Conservation (phyloP, 2,797 vertebrate species). For the Melanotaenia pygmaea region DNA sequence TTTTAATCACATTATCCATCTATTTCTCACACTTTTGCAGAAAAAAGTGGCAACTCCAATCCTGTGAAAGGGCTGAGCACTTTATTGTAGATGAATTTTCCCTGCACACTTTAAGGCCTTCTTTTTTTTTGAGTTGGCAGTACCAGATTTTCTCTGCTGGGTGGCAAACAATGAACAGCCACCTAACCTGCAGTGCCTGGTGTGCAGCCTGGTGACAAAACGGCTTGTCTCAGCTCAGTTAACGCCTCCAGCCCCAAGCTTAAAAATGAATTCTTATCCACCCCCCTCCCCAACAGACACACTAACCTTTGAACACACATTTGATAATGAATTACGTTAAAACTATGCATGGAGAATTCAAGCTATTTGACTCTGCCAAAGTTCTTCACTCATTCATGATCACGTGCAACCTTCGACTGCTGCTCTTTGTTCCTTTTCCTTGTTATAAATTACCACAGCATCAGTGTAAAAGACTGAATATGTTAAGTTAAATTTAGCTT, state of each 20-base stretch:
- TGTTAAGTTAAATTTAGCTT: conserved; percentile 54
- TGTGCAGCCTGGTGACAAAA: conserved; percentile 81
- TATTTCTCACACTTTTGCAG: conserved; percentile 3
- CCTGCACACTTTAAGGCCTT: conserved; percentile 56
- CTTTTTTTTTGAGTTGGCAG: conserved; percentile 67
- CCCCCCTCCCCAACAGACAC: conserved; percentile 59
- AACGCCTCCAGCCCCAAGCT: conserved; percentile 66
- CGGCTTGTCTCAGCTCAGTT: conserved; percentile 76
- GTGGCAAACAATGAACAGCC: conserved; percentile 75
- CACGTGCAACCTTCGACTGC: conserved; percentile 39
- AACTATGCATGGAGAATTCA: conserved; percentile 61
- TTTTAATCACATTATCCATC: conserved; percentile 44
- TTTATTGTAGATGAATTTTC: conserved; percentile 58
- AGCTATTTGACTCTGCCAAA: conserved; percentile 63
- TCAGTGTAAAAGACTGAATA: conserved; percentile 48
- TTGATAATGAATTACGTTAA: conserved; percentile 81
- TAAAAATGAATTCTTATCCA: conserved; percentile 83
- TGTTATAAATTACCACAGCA: conserved; percentile 53
- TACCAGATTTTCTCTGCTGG: conserved; percentile 66
- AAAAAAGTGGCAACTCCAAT: conserved; percentile 13
- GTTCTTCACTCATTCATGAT: conserved; percentile 61
- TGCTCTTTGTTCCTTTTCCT: conserved; percentile 20
- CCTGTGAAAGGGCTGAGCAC: conserved; percentile 9
- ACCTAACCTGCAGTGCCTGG: conserved; percentile 72
- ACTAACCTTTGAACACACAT: conserved; percentile 85